phyloP scores from a whole-genome alignment of 2,888 invertebrate genomes.

The Apomyelois bistriatella region DNA sequence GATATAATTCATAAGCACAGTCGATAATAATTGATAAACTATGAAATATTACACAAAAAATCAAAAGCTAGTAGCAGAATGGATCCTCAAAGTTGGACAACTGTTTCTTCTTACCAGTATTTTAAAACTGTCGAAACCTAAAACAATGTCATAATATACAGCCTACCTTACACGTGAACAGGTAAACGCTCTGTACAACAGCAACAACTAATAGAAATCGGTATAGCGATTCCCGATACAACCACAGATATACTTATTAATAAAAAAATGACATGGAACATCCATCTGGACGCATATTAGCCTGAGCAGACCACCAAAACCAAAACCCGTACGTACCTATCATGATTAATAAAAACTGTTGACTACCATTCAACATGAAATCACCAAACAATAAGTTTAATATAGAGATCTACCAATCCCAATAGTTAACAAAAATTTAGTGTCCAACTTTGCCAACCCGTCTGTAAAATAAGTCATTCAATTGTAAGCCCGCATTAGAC shows the following conservation, averaged over 20 bases:
- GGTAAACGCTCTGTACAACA: conserved; percentile 23
- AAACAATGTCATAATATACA: conserved; percentile 11
- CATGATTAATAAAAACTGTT: conserved; percentile 1
- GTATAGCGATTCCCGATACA: conserved; percentile 9
- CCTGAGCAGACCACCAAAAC: background rate
- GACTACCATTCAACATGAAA: background rate
- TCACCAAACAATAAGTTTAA: background rate
- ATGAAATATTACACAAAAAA: conserved; percentile 30
- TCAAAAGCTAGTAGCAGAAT: conserved; percentile 30
- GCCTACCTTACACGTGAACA: conserved; percentile 13
- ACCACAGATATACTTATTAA: conserved; percentile 16
- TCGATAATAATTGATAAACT: conserved; percentile 23
- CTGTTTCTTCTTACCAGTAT: background rate
- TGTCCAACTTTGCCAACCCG: conserved; percentile 32
- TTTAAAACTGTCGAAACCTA: conserved; percentile 14
- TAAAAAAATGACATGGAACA: conserved; percentile 10
- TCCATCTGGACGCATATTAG: background rate
- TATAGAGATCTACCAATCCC: conserved; percentile 1
- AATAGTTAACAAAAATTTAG: conserved; percentile 5
- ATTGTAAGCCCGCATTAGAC: conserved; percentile 58
- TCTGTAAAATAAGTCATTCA: conserved; percentile 17
- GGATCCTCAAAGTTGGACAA: conserved; percentile 21
- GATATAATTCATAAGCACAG: background rate
- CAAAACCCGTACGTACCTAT: background rate
- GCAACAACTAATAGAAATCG: conserved; percentile 16